Evolutionary conservation across 2,113 vertebrate species (phyloP).

Genomic region (Nothoprocta pentlandii): DNA sequence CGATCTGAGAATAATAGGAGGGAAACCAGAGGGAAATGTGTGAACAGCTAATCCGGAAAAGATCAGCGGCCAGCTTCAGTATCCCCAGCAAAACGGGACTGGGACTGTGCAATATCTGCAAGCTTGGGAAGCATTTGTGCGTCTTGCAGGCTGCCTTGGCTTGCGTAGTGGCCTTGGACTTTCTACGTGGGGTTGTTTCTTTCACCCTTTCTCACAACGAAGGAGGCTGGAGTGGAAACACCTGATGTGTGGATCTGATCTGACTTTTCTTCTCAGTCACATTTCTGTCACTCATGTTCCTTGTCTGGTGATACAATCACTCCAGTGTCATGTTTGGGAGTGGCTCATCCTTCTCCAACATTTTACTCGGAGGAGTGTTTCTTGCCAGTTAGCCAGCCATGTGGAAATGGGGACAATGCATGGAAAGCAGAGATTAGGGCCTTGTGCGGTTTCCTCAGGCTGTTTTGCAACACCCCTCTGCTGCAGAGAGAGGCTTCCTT

Average conservation of each 20-base stretch:
- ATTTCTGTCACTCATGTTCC: background rate
- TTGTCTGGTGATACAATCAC: background rate
- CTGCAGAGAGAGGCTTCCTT: background rate
- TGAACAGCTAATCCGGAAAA: background rate
- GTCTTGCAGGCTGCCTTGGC: background rate
- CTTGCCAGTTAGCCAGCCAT: background rate
- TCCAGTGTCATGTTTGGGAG: background rate
- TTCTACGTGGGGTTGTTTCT: background rate
- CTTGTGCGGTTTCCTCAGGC: background rate
- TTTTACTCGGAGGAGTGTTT: background rate
- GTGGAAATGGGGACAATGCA: background rate
- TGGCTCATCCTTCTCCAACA: background rate
- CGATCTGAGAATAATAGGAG: background rate
- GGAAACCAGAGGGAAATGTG: background rate
- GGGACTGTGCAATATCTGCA: background rate
- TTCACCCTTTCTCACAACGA: background rate
- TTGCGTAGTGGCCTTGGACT: background rate
- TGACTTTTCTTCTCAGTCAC: background rate
- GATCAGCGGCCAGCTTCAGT: background rate
- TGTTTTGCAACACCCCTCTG: fast-evolving
- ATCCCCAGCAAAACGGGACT: background rate
- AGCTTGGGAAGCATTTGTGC: too few species aligned
- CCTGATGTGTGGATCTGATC: background rate
- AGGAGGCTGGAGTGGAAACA: background rate
- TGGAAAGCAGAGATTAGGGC: background rate